phyloP scores from a whole-genome alignment of 2,888 invertebrate species.

The Caenorhabditis becei region DNA sequence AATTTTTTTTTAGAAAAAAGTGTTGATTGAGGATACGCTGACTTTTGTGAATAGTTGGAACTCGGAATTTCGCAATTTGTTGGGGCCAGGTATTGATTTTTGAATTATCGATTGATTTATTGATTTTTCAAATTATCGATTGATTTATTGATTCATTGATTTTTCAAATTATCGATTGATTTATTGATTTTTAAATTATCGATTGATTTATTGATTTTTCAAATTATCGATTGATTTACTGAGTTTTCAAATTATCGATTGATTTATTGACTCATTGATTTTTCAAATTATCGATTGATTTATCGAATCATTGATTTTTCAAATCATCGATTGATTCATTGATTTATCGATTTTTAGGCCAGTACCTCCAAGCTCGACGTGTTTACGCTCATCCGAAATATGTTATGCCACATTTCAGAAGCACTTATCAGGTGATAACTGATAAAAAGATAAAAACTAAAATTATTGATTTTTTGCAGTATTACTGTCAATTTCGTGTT shows the following conservation, averaged over 20 bases:
- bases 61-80: constrained; percentile 7
- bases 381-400: constrained; percentile 45
- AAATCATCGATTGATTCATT: background rate
- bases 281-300: background rate
- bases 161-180: background rate
- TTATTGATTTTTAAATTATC: background rate
- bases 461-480: background rate
- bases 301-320: background rate
- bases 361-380: constrained; percentile 25
- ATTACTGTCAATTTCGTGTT: constrained; percentile 25
- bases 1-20: constrained; percentile 28
- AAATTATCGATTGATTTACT: background rate
- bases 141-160: too few species aligned
- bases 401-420: constrained; percentile 29
- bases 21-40: constrained; percentile 16
- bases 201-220: background rate
- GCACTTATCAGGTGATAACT: constrained; percentile 19
- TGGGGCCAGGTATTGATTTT: too few species aligned
- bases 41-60: constrained; percentile 37
- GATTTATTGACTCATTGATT: constrained; percentile 1
- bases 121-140: too few species aligned
- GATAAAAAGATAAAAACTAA: background rate
- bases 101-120: background rate
- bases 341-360: constrained; percentile 15
- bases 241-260: background rate